A percentile compares a stretch with the other conserved stretches of the same genome.
Evolutionary conservation across 2,888 invertebrate genomes (phyloP).

Genomic region (Caenorhabditis angaria): DNA sequence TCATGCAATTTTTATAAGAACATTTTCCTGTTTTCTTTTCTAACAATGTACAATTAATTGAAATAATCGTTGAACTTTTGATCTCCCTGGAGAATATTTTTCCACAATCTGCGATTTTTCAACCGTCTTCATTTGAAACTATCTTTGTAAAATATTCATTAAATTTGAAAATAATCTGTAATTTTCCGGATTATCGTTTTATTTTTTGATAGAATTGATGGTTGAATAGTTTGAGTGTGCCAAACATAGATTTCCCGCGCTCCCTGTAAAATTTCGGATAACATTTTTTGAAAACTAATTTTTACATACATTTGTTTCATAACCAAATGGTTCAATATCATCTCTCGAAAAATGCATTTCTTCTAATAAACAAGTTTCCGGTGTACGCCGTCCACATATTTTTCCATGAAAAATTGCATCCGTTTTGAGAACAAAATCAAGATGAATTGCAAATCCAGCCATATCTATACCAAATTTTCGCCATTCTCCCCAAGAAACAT

Average conservation of each 20-base stretch:
- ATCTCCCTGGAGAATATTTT: no score
- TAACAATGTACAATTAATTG: no score
- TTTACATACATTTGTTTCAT: no score
- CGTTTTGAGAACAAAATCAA: conserved; percentile 45
- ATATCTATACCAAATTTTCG: conserved; percentile 61
- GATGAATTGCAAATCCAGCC: conserved; percentile 62
- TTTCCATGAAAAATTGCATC: conserved; percentile 49
- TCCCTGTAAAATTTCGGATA: conserved; percentile 35
- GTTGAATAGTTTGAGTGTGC: conserved; percentile 46
- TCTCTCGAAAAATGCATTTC: conserved; percentile 48
- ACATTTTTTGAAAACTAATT: no score
- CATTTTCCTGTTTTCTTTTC: no score
- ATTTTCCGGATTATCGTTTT: conserved; percentile 7
- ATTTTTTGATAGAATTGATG: conserved; percentile 21
- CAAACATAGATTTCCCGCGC: conserved; percentile 47
- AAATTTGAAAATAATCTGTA: background rate
- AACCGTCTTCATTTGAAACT: no score
- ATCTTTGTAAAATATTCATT: background rate
- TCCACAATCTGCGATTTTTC: no score
- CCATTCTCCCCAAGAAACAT: conserved; percentile 54
- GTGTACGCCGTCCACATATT: conserved; percentile 54
- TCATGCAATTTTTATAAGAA: no score
- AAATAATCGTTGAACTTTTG: no score
- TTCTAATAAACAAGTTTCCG: conserved; percentile 62
- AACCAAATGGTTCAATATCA: conserved; percentile 62